phyloP scores from a whole-genome alignment of 2,113 vertebrate genomes.

The Podarcis muralis region DNA sequence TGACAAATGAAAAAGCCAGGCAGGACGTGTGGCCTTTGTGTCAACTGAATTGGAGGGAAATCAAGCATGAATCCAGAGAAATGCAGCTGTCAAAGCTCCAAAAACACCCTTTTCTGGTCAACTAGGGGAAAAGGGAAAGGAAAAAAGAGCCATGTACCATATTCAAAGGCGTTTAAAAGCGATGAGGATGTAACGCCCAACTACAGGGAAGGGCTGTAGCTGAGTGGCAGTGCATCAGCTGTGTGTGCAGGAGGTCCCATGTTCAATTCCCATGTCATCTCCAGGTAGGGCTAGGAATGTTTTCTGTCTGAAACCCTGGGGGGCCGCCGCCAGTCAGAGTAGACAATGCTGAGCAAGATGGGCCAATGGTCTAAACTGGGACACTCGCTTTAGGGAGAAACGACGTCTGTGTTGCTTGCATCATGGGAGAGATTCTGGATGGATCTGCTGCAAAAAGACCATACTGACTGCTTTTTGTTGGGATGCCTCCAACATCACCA shows the following conservation, averaged over 20 bases:
- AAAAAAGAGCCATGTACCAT: neutral
- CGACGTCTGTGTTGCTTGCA: neutral
- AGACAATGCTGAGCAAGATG: no score
- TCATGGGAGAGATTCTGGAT: no score
- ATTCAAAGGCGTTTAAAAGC: neutral
- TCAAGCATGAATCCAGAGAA: neutral
- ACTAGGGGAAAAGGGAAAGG: neutral
- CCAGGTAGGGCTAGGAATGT: no score
- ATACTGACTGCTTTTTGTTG: neutral
- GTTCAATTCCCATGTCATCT: no score
- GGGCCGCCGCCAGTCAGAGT: no score
- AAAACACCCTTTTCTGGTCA: neutral
- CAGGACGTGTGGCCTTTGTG: rapidly evolving
- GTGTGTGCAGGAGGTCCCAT: no score
- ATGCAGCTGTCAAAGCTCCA: neutral
- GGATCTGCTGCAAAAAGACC: neutral
- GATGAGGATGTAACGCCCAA: no score
- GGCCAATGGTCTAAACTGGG: no score
- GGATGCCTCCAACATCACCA: neutral
- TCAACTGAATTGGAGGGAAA: neutral
- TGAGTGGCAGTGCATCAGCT: no score
- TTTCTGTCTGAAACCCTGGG: no score
- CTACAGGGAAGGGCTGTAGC: no score
- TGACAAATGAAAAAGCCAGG: rapidly evolving
- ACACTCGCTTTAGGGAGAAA: no score